Percentiles rank a stretch among this genome's conserved stretches.
phyloP scores from a whole-genome alignment of 1,140 invertebrate species.

The Metopolophium dirhodum region DNA sequence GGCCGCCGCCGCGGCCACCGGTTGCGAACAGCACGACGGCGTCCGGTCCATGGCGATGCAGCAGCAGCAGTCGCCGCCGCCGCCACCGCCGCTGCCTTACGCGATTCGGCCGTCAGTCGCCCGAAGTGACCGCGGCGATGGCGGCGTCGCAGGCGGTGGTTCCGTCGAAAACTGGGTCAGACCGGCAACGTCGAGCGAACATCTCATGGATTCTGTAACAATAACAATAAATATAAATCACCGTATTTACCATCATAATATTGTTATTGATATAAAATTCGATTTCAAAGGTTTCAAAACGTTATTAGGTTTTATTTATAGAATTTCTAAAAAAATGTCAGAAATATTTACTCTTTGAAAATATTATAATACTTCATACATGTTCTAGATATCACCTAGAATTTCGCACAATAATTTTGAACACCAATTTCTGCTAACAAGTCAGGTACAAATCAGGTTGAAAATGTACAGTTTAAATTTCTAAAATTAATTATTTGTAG shows the following conservation, averaged over 20 bases:
- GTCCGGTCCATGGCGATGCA: slow-evolving; percentile 37
- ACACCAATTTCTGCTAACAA: too few species aligned
- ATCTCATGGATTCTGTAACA: background rate
- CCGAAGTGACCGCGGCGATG: background rate
- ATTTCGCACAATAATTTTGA: too few species aligned
- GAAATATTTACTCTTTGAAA: too few species aligned
- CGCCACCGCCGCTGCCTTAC: background rate
- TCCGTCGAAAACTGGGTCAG: background rate
- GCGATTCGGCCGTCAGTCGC: background rate
- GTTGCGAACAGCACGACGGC: slow-evolving; percentile 40
- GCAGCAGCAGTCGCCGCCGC: background rate
- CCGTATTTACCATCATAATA: background rate
- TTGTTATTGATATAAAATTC: background rate
- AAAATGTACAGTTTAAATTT: too few species aligned
- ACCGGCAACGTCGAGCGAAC: background rate
- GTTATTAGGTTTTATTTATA: too few species aligned
- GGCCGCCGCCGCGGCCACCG: background rate
- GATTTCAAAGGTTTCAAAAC: too few species aligned
- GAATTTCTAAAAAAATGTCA: too few species aligned
- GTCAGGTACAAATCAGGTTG: too few species aligned
- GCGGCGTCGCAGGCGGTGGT: background rate
- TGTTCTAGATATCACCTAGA: too few species aligned
- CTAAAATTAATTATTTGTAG: too few species aligned
- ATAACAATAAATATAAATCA: background rate
- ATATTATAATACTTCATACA: too few species aligned